Conservation (phyloP, 2,888 invertebrate genomes). For the Ophion costatus region DNA sequence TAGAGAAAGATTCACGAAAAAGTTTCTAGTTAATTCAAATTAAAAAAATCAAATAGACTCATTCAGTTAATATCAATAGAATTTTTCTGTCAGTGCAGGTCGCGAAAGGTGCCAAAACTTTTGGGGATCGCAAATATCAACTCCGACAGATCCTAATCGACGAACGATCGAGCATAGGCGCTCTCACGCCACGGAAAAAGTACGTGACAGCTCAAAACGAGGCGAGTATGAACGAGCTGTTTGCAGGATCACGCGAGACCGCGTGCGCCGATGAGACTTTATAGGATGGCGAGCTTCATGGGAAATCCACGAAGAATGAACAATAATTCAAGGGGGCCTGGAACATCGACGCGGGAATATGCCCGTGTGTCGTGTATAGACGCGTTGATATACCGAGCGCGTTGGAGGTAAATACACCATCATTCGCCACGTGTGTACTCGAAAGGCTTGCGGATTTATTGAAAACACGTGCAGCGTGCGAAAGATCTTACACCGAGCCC, state of each 20-base stretch:
- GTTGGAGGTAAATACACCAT: slow-evolving; percentile 48
- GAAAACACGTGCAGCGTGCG: slow-evolving; percentile 54
- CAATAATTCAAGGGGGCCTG: slow-evolving; percentile 33
- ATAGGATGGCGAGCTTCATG: slow-evolving; percentile 4
- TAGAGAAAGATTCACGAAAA: no score
- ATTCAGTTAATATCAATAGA: no score
- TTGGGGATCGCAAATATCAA: no score
- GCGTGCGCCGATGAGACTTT: neutral
- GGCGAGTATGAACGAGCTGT: neutral
- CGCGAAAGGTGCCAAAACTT: no score
- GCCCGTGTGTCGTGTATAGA: neutral
- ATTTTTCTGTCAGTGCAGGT: no score
- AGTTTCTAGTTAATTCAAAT: no score
- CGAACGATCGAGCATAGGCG: no score
- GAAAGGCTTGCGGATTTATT: slow-evolving; percentile 53
- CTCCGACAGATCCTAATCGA: no score
- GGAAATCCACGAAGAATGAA: slow-evolving; percentile 40
- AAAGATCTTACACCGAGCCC: slow-evolving; percentile 37
- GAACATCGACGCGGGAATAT: neutral
- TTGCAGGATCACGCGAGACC: neutral
- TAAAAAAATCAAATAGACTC: no score
- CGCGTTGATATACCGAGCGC: slow-evolving; percentile 21
- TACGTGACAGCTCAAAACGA: neutral
- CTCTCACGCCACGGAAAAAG: no score
- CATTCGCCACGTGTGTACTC: slow-evolving; percentile 24